Conservation (phyloP, 2,888 invertebrate species). For the Ephialtes manifestator region DNA sequence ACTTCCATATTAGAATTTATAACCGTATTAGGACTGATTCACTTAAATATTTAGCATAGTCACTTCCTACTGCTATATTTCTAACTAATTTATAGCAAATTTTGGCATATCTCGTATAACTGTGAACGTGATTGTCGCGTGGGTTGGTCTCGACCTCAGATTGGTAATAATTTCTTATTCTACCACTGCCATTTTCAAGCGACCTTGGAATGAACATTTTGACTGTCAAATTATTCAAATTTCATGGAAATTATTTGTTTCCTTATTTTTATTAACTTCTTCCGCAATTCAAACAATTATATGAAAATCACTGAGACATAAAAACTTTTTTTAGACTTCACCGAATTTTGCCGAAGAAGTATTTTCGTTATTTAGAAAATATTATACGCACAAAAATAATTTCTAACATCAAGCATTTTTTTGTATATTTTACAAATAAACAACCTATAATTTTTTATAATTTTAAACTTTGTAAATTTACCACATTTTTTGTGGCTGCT, state of each 20-base stretch:
- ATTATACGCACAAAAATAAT: too few species aligned
- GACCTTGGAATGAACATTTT: background rate
- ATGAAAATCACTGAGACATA: background rate
- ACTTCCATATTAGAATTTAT: conserved; percentile 18
- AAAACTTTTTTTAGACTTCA: too few species aligned
- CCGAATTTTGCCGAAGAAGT: too few species aligned
- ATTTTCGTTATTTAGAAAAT: too few species aligned
- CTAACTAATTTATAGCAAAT: conserved; percentile 59
- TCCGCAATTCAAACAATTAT: background rate
- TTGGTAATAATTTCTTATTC: conserved; percentile 18
- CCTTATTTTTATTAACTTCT: background rate
- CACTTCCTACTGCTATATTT: conserved; percentile 62
- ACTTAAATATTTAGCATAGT: conserved; percentile 38
- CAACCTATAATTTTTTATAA: too few species aligned
- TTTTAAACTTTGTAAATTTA: too few species aligned
- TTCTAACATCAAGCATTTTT: too few species aligned
- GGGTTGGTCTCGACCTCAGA: conserved; percentile 1
- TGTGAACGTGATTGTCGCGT: conserved; percentile 37
- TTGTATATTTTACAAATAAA: too few species aligned
- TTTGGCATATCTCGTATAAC: conserved; percentile 43
- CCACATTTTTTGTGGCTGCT: too few species aligned
- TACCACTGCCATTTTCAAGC: conserved; percentile 25
- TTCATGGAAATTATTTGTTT: background rate
- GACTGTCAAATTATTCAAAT: background rate
- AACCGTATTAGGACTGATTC: conserved; percentile 26